Conservation (phyloP, 64 coral and sea anemone species). For the Platygyra sinensis region DNA sequence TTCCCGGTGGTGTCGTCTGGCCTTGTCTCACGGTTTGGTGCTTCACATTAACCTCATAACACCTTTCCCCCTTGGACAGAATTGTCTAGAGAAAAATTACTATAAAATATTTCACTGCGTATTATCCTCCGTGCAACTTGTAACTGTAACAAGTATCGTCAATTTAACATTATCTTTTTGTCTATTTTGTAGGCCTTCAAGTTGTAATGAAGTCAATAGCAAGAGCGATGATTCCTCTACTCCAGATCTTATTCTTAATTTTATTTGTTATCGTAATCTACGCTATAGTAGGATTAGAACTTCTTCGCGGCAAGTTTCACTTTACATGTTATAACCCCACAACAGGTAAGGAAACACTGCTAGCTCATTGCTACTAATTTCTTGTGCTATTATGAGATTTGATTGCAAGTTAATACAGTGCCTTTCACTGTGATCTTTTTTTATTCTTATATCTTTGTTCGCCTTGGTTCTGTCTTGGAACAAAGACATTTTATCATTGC, state of each 20-base stretch:
- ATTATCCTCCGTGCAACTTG: neutral
- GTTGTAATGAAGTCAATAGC: constrained; percentile 99
- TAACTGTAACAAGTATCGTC: neutral
- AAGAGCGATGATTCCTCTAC: constrained; percentile 92
- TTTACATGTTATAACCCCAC: constrained; percentile 71
- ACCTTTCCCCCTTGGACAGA: too few relatives aligned
- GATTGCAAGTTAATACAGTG: too few relatives aligned
- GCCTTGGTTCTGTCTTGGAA: too few relatives aligned
- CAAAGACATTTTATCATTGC: too few relatives aligned
- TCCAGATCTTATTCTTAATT: constrained; percentile 94
- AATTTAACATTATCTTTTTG: neutral
- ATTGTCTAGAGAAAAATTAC: too few relatives aligned
- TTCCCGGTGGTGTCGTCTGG: too few relatives aligned
- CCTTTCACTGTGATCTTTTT: too few relatives aligned
- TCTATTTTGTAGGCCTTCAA: constrained; percentile 80
- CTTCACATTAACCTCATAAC: too few relatives aligned
- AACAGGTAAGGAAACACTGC: constrained; percentile 50
- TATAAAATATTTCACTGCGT: neutral
- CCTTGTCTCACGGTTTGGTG: too few relatives aligned
- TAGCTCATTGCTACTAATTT: neutral
- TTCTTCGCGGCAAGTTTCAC: constrained; percentile 86
- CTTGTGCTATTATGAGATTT: too few relatives aligned
- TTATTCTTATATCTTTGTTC: too few relatives aligned
- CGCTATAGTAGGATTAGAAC: constrained; percentile 94
- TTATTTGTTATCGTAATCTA: constrained; percentile 98